Evolutionary conservation across 2,113 vertebrate genomes (phyloP).

Genomic region (Psilopogon haemacephalus): DNA sequence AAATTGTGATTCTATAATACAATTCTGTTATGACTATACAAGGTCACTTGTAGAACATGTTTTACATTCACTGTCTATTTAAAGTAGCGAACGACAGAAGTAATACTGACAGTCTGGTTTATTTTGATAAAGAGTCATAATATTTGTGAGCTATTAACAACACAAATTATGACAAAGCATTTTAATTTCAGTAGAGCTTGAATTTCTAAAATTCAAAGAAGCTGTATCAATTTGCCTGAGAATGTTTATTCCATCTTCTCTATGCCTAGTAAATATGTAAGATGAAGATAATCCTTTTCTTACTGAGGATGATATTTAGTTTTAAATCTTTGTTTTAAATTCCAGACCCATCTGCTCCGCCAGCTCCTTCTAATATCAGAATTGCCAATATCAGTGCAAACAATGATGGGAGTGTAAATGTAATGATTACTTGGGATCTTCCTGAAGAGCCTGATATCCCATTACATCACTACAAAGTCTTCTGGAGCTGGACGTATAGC

Average conservation of each 20-base stretch:
- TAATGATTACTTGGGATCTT: slow-evolving; percentile 83
- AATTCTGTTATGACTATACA: neutral
- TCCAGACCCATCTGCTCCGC: slow-evolving; percentile 89
- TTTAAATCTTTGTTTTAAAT: neutral
- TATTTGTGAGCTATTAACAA: neutral
- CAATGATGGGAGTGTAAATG: slow-evolving; percentile 79
- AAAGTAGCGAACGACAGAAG: neutral
- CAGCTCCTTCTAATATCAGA: slow-evolving; percentile 80
- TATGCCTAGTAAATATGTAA: neutral
- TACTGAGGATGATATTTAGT: neutral
- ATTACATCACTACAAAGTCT: slow-evolving; percentile 93
- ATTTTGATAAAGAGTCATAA: neutral
- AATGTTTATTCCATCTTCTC: fast-evolving
- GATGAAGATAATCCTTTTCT: neutral
- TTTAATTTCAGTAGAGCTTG: neutral
- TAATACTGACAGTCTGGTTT: neutral
- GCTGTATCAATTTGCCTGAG: neutral
- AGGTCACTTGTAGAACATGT: neutral
- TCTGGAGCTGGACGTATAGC: slow-evolving; percentile 89
- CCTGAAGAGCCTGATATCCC: slow-evolving; percentile 89
- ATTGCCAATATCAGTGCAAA: slow-evolving; percentile 80
- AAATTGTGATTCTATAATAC: neutral
- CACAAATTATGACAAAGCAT: neutral
- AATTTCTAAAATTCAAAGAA: neutral
- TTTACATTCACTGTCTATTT: neutral